A percentile compares a stretch with the other conserved stretches of the same genome.
phyloP scores from a whole-genome alignment of 2,888 invertebrate genomes.

The Agonopterix heracliana region DNA sequence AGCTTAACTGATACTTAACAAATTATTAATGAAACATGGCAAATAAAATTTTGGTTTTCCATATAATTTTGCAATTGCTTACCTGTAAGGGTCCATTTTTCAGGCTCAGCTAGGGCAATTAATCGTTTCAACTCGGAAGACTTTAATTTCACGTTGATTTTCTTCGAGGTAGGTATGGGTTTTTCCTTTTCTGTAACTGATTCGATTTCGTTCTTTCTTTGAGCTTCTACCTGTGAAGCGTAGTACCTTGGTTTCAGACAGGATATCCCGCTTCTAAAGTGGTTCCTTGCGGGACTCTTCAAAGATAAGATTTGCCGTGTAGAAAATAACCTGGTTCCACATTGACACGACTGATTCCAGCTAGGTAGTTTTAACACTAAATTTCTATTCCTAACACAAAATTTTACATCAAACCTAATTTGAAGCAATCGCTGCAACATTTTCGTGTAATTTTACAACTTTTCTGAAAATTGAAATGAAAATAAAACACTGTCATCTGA shows the following conservation, averaged over 20 bases:
- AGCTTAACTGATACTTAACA: too few relatives aligned
- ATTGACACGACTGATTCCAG: constrained; percentile 41
- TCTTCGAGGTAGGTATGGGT: constrained; percentile 41
- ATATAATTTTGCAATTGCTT: not conserved
- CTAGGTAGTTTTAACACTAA: constrained; percentile 37
- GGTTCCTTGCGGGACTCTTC: constrained; percentile 53
- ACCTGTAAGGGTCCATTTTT: constrained; percentile 76
- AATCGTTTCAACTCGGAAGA: constrained; percentile 73
- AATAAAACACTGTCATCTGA: constrained; percentile 11
- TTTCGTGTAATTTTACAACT: constrained; percentile 19
- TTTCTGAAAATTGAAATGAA: constrained; percentile 7
- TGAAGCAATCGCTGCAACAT: constrained; percentile 58
- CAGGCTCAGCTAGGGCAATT: constrained; percentile 77
- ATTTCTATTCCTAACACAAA: constrained; percentile 44
- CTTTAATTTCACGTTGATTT: constrained; percentile 67
- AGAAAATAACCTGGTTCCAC: constrained; percentile 57
- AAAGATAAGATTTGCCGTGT: constrained; percentile 44
- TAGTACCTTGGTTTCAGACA: constrained; percentile 46
- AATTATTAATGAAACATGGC: too few relatives aligned
- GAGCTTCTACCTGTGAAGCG: constrained; percentile 50
- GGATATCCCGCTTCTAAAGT: constrained; percentile 39
- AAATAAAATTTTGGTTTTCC: too few relatives aligned
- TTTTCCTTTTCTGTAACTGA: constrained; percentile 40
- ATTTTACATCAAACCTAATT: constrained; percentile 48
- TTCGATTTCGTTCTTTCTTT: constrained; percentile 44